phyloP scores from a whole-genome alignment of 2,113 vertebrate genomes.

The Corydoras maculifer region DNA sequence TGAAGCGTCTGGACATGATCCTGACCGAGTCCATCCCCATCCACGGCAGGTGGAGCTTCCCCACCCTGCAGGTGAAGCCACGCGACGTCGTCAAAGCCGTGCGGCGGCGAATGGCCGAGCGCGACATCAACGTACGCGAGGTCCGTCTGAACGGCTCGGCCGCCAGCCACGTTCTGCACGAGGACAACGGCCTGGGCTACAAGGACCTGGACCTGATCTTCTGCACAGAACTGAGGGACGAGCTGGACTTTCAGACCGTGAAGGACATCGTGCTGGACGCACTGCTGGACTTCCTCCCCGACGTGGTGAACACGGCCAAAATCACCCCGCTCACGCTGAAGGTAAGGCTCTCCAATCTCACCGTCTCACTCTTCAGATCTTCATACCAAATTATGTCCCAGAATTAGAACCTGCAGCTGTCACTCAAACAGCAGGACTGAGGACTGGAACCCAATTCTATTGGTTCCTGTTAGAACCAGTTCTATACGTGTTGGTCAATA shows the following conservation, averaged over 20 bases:
- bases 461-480: too few species aligned
- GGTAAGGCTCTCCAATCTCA: conserved; percentile 59
- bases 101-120: conserved; percentile 83
- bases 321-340: conserved; percentile 92
- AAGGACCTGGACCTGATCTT: conserved; percentile 98
- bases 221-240: conserved; percentile 85
- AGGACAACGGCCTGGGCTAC: conserved; percentile 95
- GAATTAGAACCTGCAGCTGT: too few species aligned
- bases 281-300: conserved; percentile 92
- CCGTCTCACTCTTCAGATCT: too few species aligned
- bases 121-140: conserved; percentile 81
- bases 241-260: conserved; percentile 89
- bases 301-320: conserved; percentile 97
- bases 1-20: conserved; percentile 87
- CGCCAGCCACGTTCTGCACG: conserved; percentile 93
- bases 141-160: conserved; percentile 94
- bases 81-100: conserved; percentile 91
- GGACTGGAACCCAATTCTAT: too few species aligned
- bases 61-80: conserved; percentile 90
- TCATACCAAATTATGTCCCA: too few species aligned
- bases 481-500: too few species aligned
- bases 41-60: conserved; percentile 96
- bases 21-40: conserved; percentile 91
- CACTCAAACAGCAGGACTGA: too few species aligned
- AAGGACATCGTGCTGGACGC: conserved; percentile 94